Evolutionary conservation across 2,797 vertebrate genomes (phyloP), one percentile per base, ranked within the genome.

Genomic region (Schizopygopsis pylzovi): DNA sequence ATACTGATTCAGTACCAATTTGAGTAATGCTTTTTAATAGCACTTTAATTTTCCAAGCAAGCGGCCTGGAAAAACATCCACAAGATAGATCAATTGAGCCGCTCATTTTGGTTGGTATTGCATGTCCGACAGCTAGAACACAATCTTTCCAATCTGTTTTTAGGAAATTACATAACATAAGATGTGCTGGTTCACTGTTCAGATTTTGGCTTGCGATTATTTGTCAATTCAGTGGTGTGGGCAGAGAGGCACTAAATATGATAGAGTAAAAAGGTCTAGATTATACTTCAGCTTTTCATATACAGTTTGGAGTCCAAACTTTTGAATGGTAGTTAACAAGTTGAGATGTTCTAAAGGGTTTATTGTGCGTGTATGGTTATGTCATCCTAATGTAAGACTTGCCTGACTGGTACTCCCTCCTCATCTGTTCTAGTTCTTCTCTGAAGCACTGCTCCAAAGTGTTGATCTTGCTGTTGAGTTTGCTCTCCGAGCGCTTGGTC

Each of bases 361-460:
- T 59, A 59, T 77, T 76, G 18, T 28, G 0, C n/a, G 45, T 52
- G 20, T 39, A 12, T 59, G 37, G 39, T 56, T 82, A 41, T 67
- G 9, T 28, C 20, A 15, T 83, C 20, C 56, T 72, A n/a, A n/a
- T 54, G 16, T 15, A 12, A 72, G 7, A 79, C 93, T 92, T 88
- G 97, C 96, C 96, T 94, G 95, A 94, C 92, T 95, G 94, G 85
- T 97, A 95, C 72, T 97, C 94, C 59, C 89, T 94, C 90, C 95
- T 95, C 88, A 97, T 94, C 94, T 96, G 94, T 90, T 96, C 94
- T 86, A 97, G 89, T 91, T 96, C 95, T 72, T 91, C 91, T 90
- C 94, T 94, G 61, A 97, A 90, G 87, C 89, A 88, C 79, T 90
- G 94, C 94, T 97, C 95, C 88, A 96, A 80, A 61, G 91, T 93